phyloP scores from a whole-genome alignment of 2,113 vertebrate genomes.

The Daphoenositta chrysoptera region DNA sequence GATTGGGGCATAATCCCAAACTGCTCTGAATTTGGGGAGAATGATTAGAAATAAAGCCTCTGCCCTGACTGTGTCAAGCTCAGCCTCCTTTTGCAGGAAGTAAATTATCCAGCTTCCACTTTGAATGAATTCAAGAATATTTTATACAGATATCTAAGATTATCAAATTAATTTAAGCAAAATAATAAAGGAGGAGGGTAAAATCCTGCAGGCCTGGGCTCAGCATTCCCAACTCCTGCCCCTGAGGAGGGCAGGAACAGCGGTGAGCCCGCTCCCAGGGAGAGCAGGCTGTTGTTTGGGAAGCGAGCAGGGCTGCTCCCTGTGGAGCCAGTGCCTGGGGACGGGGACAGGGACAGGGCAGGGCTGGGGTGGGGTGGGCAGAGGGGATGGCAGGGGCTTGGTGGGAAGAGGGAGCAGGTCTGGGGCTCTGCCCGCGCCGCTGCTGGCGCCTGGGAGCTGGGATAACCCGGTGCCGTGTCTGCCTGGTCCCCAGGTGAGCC shows the following conservation, averaged over 20 bases:
- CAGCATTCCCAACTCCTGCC: background rate
- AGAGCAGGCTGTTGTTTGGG: background rate
- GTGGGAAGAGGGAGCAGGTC: accelerated
- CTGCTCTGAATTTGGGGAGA: background rate
- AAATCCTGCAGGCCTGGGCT: background rate
- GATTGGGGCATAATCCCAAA: background rate
- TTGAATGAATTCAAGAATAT: background rate
- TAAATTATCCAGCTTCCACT: background rate
- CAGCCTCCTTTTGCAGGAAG: background rate
- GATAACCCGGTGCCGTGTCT: accelerated
- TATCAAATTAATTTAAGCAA: background rate
- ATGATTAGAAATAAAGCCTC: background rate
- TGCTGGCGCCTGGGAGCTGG: accelerated
- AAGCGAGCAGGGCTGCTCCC: background rate
- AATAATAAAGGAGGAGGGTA: background rate
- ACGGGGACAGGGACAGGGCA: background rate
- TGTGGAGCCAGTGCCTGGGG: accelerated
- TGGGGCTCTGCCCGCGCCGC: background rate
- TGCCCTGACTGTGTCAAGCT: background rate
- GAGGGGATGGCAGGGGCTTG: background rate
- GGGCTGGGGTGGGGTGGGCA: background rate
- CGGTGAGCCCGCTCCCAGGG: accelerated
- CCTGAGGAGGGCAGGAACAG: background rate
- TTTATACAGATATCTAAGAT: background rate
- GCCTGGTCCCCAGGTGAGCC: constrained; percentile 78